A percentile compares a stretch with the other conserved stretches of the same genome.
phyloP scores from a whole-genome alignment of 2,888 invertebrate genomes.

The Tachina grossa region DNA sequence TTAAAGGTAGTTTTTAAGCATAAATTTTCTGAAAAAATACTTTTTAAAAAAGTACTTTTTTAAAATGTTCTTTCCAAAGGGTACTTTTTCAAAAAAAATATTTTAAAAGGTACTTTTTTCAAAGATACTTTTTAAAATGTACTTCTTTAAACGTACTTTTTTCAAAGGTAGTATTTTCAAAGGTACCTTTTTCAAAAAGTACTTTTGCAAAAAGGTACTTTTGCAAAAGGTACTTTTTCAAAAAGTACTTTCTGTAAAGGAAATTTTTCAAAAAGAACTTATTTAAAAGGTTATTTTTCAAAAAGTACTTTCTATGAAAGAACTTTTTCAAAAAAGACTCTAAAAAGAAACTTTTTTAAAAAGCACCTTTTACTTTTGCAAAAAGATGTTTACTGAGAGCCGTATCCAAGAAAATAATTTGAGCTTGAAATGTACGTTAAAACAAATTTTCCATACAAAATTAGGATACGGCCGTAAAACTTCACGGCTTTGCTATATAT shows the following conservation, averaged over 20 bases:
- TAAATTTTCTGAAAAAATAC: neutral
- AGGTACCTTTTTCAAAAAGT: neutral
- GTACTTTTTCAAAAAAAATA: neutral
- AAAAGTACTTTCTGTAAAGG: neutral
- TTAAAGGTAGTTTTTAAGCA: neutral
- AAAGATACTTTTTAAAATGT: neutral
- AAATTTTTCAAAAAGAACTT: neutral
- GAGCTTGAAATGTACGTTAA: too few species aligned
- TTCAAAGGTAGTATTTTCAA: neutral
- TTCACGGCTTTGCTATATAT: too few species aligned
- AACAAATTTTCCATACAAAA: too few species aligned
- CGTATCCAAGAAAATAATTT: too few species aligned
- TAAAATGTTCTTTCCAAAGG: neutral
- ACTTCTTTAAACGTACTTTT: neutral
- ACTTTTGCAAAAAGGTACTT: neutral
- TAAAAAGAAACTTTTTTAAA: neutral
- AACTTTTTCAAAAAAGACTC: neutral
- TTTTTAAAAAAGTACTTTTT: neutral
- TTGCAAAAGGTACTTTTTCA: too few species aligned
- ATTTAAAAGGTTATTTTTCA: neutral
- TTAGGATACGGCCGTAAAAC: too few species aligned
- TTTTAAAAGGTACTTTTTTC: neutral
- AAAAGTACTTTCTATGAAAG: neutral
- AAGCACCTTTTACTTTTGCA: neutral
- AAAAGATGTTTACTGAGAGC: too few species aligned